Percentiles rank a stretch among this genome's conserved stretches.
These are phyloP conservation scores for Myopa testacea DNA, from an alignment of 2,888 invertebrate species.

Conservation along the genomic window DNA sequence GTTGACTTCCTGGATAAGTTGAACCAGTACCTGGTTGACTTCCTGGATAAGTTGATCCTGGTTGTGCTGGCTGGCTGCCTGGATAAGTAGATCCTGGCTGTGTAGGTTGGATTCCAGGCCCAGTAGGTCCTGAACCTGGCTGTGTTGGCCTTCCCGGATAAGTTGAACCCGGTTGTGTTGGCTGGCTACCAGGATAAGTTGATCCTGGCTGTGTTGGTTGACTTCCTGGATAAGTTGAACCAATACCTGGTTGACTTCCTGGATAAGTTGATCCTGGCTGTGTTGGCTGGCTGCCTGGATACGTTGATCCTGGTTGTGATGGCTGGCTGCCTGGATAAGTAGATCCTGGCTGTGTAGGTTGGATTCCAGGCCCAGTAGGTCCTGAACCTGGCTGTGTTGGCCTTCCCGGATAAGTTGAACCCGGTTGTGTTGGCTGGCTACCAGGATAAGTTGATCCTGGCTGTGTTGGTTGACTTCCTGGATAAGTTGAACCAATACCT, in stretches of 20 bases:
- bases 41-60: slow-evolving; percentile 41
- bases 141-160: slow-evolving; percentile 26
- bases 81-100: slow-evolving; percentile 32
- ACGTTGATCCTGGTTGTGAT: slow-evolving; percentile 41
- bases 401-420: slow-evolving; percentile 42
- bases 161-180: slow-evolving; percentile 36
- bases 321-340: slow-evolving; percentile 44
- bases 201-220: slow-evolving; percentile 34
- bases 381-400: slow-evolving; percentile 30
- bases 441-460: slow-evolving; percentile 34
- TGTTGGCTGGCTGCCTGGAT: slow-evolving; percentile 46
- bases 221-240: slow-evolving; percentile 33
- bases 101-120: slow-evolving; percentile 39
- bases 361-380: slow-evolving; percentile 42
- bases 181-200: slow-evolving; percentile 22
- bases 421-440: slow-evolving; percentile 30
- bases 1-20: slow-evolving; percentile 34
- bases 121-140: slow-evolving; percentile 23
- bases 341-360: slow-evolving; percentile 24
- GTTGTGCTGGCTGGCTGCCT: slow-evolving; percentile 44
- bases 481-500: slow-evolving; percentile 31
- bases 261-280: slow-evolving; percentile 39
- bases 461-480: slow-evolving; percentile 30
- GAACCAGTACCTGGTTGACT: slow-evolving; percentile 35
- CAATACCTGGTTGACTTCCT: slow-evolving; percentile 34